Conservation (phyloP, 2,797 vertebrate genomes). For the Euphonia xanthogaster region DNA sequence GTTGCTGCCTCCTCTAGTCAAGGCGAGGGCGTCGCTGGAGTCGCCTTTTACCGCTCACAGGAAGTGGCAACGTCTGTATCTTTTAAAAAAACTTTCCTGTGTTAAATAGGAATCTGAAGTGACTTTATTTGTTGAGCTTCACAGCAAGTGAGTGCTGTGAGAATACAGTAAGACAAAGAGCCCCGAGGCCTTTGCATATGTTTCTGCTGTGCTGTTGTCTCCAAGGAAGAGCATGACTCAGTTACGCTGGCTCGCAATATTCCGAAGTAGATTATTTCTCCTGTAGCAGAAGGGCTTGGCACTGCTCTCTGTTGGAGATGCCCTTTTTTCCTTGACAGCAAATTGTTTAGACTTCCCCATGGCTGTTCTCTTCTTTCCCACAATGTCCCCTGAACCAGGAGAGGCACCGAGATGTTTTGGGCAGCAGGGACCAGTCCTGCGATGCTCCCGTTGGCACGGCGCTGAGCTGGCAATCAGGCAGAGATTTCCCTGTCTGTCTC, state of each 20-base stretch:
- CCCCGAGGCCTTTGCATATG: background rate
- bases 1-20: background rate
- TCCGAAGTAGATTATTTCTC: background rate
- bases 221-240: constrained; percentile 20
- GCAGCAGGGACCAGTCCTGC: background rate
- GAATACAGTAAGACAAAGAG: constrained; percentile 19
- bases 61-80: background rate
- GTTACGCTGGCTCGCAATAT: background rate
- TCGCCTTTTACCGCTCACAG: accelerated
- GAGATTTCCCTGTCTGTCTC: background rate
- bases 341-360: background rate
- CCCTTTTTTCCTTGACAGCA: background rate
- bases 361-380: background rate
- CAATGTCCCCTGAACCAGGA: background rate
- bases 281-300: constrained; percentile 22
- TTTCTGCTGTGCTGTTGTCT: background rate
- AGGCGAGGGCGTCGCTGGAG: accelerated
- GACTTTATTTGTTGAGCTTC: constrained; percentile 17
- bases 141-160: background rate
- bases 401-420: background rate
- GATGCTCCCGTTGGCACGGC: accelerated
- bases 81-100: background rate
- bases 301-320: constrained; percentile 4
- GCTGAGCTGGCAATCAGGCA: background rate
- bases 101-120: constrained; percentile 9